Conservation (phyloP, 2,113 vertebrate species). For the Raja brachyura region DNA sequence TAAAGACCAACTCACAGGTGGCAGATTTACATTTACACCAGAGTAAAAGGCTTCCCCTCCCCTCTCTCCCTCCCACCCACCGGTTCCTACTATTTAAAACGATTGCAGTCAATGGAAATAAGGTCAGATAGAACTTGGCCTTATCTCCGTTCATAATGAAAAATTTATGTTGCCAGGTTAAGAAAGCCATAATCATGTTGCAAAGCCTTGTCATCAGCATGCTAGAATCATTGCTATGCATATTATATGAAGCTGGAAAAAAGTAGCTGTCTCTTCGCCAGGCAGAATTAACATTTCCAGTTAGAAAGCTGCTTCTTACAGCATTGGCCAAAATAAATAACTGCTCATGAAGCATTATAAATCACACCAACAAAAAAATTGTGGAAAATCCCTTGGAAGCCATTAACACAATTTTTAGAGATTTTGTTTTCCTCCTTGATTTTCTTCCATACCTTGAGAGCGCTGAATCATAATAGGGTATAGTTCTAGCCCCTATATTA, state of each 20-base stretch:
- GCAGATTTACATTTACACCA: background rate
- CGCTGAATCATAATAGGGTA: background rate
- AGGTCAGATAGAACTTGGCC: constrained; percentile 16
- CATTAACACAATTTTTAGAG: background rate
- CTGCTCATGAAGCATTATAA: background rate
- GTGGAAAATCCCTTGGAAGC: background rate
- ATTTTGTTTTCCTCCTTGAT: background rate
- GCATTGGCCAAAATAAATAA: background rate
- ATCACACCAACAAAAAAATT: background rate
- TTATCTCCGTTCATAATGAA: constrained; percentile 11
- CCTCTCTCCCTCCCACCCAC: no score
- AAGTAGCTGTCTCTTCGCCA: background rate
- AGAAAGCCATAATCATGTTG: background rate
- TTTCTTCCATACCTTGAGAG: background rate
- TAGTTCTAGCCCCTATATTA: background rate
- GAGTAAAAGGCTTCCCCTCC: background rate
- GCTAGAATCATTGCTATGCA: background rate
- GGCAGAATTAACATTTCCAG: background rate
- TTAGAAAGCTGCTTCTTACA: background rate
- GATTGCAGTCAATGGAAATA: background rate
- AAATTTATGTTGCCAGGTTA: constrained; percentile 14
- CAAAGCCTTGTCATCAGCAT: background rate
- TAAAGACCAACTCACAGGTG: background rate
- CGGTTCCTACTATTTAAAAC: background rate
- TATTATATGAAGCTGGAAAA: background rate